Evolutionary conservation across 2,888 invertebrate genomes (phyloP).

Genomic region (Rosalia funebris): DNA sequence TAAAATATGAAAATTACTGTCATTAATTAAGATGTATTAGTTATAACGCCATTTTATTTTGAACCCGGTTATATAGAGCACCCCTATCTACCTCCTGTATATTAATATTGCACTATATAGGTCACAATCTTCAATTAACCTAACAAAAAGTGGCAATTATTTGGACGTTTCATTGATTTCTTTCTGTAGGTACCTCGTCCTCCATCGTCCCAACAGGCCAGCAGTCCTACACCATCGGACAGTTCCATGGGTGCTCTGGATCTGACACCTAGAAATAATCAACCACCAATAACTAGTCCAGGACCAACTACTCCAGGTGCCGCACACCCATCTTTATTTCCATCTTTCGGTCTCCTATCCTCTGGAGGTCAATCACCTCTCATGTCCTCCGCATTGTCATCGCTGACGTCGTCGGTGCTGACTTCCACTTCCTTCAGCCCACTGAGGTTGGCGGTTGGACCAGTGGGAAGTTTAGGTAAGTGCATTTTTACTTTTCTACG

Average conservation of each 20-base stretch:
- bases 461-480: conserved; percentile 57
- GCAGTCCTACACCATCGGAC: conserved; percentile 65
- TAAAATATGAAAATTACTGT: no score
- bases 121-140: no score
- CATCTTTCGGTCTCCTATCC: conserved; percentile 69
- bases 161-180: no score
- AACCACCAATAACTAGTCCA: conserved; percentile 51
- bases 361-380: conserved; percentile 73
- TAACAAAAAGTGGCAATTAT: no score
- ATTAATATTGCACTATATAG: no score
- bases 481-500: conserved; percentile 19
- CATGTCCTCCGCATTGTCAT: conserved; percentile 82
- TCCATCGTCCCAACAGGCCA: conserved; percentile 62
- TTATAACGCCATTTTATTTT: no score
- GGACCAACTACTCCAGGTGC: conserved; percentile 54
- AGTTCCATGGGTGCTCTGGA: conserved; percentile 70
- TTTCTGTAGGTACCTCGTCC: conserved; percentile 61
- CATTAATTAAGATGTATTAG: no score
- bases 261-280: conserved; percentile 66
- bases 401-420: conserved; percentile 82
- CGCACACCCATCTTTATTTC: conserved; percentile 63
- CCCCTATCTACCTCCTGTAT: no score
- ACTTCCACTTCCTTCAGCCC: conserved; percentile 89
- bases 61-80: no score
- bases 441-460: conserved; percentile 84